These are phyloP conservation scores for Helicorthomorpha holstii DNA, from an alignment of 1,140 invertebrate species.

Conservation along the genomic window DNA sequence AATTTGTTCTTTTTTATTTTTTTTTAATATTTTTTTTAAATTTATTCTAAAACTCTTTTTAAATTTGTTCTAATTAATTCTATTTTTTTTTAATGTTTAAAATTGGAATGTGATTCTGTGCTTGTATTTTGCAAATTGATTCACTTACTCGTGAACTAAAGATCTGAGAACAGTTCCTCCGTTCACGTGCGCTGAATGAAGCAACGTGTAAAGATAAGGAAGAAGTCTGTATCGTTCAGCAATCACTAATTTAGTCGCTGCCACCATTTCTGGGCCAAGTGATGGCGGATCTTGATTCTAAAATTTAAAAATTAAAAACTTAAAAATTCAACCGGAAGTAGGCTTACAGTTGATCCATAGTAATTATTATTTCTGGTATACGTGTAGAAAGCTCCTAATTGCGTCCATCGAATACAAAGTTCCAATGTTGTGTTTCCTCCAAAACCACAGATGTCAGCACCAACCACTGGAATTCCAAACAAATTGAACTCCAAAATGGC, in stretches of 20 bases:
- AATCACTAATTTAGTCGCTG: slow-evolving; percentile 18
- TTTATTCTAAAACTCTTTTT: no score
- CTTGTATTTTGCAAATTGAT: no score
- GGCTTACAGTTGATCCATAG: slow-evolving; percentile 8
- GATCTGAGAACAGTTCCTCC: slow-evolving; percentile 17
- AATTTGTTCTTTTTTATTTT: no score
- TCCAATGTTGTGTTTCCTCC: slow-evolving; percentile 26
- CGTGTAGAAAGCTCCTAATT: slow-evolving; percentile 31
- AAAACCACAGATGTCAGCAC: slow-evolving; percentile 38
- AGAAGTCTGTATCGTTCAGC: slow-evolving; percentile 28
- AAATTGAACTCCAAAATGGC: slow-evolving; percentile 26
- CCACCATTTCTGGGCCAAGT: slow-evolving; percentile 15
- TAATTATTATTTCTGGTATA: slow-evolving; percentile 23
- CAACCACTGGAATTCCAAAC: slow-evolving; percentile 29
- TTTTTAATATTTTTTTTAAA: no score
- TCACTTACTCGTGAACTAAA: slow-evolving; percentile 18
- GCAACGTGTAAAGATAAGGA: slow-evolving; percentile 33
- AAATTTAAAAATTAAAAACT: not conserved
- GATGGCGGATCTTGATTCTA: slow-evolving; percentile 20
- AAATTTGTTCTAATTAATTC: no score
- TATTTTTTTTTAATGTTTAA: no score
- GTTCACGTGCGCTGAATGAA: slow-evolving; percentile 19
- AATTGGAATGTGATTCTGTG: no score
- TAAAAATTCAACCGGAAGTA: not conserved
- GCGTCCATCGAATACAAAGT: slow-evolving; percentile 34